phyloP scores from a whole-genome alignment of 2,797 vertebrate genomes.

The Pelobates cultripes region DNA sequence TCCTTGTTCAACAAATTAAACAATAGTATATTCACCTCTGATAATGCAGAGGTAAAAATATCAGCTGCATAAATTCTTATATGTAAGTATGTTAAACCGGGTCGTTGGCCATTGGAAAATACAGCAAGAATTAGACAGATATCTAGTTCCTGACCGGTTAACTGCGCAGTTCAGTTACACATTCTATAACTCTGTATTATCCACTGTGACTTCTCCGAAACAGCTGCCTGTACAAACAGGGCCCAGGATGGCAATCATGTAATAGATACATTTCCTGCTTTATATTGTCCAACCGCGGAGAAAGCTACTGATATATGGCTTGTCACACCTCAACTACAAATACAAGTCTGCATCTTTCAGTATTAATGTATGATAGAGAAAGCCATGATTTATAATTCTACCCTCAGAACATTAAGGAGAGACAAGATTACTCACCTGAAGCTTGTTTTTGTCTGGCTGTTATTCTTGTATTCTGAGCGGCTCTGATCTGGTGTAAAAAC shows the following conservation, averaged over 20 bases:
- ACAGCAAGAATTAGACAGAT: too few species aligned
- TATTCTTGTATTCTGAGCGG: background rate
- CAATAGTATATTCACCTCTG: too few species aligned
- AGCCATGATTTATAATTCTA: slow-evolving; percentile 1
- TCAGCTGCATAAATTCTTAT: too few species aligned
- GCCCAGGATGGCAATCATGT: slow-evolving; percentile 30
- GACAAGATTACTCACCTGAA: slow-evolving; percentile 10
- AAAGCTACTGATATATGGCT: slow-evolving; percentile 6
- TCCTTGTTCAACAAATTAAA: too few species aligned
- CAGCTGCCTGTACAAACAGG: slow-evolving; percentile 19
- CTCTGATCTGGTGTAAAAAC: slow-evolving; percentile 20
- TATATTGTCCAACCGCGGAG: background rate
- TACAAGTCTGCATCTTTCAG: background rate
- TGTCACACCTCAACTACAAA: slow-evolving; percentile 1
- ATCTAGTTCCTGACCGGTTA: too few species aligned
- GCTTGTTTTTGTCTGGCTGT: background rate
- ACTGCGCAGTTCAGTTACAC: too few species aligned
- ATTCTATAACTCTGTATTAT: background rate
- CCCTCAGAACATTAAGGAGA: slow-evolving; percentile 12
- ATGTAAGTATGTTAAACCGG: too few species aligned
- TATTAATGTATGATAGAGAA: background rate
- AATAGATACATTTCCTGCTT: slow-evolving; percentile 8
- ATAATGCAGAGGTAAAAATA: too few species aligned
- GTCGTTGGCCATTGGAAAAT: too few species aligned
- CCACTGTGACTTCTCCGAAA: background rate